phyloP scores from a whole-genome alignment of 1,140 invertebrate species.

The Cherax destructor region DNA sequence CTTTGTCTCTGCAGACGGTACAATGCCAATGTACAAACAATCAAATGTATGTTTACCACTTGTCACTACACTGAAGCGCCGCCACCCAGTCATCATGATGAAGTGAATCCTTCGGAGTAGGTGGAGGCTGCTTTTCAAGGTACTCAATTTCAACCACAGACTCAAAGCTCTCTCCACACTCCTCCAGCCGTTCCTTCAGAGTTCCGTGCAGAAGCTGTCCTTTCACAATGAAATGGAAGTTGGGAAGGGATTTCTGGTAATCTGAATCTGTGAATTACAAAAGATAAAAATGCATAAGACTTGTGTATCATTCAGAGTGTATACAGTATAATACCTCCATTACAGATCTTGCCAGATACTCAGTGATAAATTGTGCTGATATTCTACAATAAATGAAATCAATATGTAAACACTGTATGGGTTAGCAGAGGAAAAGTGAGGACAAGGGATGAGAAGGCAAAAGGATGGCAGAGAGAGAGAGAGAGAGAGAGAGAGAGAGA shows the following conservation, averaged over 20 bases:
- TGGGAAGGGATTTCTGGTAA: constrained; percentile 8
- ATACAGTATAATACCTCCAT: too few relatives aligned
- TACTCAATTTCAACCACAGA: constrained; percentile 92
- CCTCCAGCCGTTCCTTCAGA: constrained; percentile 80
- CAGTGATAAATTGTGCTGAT: too few relatives aligned
- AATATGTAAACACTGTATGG: too few relatives aligned
- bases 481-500: too few relatives aligned
- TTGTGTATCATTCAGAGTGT: too few relatives aligned
- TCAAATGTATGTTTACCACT: constrained; percentile 22
- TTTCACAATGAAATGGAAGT: constrained; percentile 91
- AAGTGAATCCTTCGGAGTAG: constrained; percentile 91
- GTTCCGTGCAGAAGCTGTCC: constrained; percentile 86
- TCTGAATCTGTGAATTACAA: constrained; percentile 2
- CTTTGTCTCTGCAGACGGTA: too few relatives aligned
- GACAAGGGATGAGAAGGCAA: too few relatives aligned
- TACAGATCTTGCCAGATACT: too few relatives aligned
- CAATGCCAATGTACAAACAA: too few relatives aligned
- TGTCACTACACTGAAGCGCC: constrained; percentile 80
- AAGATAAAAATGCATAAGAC: background rate
- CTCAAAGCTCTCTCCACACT: constrained; percentile 84
- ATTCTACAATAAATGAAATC: too few relatives aligned
- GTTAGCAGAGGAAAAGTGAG: too few relatives aligned
- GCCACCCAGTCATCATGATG: constrained; percentile 98
- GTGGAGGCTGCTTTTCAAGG: constrained; percentile 89
- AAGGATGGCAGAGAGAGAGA: too few relatives aligned